Percentiles rank a stretch among this genome's conserved stretches.
phyloP scores from a whole-genome alignment of 2,113 vertebrate species.

The Calypte anna region DNA sequence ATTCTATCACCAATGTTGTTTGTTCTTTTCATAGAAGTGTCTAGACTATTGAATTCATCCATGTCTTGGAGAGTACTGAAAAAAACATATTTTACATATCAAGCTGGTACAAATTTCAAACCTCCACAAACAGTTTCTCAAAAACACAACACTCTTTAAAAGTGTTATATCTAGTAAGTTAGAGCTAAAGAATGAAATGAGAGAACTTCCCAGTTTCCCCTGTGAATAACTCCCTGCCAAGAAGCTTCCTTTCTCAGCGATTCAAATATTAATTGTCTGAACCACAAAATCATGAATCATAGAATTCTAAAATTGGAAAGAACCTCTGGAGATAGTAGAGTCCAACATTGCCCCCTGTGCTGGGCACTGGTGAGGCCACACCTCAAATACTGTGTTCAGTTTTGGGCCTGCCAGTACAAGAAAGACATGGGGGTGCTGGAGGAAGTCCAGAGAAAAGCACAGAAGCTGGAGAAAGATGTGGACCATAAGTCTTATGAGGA shows the following conservation, averaged over 20 bases:
- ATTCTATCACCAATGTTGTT: not conserved
- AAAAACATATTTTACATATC: not conserved
- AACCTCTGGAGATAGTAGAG: not conserved
- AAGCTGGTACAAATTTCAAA: not conserved
- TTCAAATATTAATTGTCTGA: not conserved
- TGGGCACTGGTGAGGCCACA: no score
- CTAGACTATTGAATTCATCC: not conserved
- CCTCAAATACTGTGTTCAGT: no score
- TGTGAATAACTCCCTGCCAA: not conserved
- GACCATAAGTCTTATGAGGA: no score
- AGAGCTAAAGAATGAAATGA: not conserved
- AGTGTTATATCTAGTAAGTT: not conserved
- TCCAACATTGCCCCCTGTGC: not conserved
- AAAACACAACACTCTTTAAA: not conserved
- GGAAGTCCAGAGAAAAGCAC: no score
- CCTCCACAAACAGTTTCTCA: not conserved
- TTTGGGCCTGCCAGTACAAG: no score
- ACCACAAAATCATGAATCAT: not conserved
- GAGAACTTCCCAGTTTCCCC: not conserved
- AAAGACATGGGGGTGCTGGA: no score
- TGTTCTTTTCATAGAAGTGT: rapidly evolving
- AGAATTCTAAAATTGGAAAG: not conserved
- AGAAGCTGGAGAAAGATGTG: no score
- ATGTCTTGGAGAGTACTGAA: not conserved
- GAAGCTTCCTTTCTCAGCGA: not conserved